phyloP scores from a whole-genome alignment of 2,113 vertebrate species.

The Boulengerochromis microlepis region DNA sequence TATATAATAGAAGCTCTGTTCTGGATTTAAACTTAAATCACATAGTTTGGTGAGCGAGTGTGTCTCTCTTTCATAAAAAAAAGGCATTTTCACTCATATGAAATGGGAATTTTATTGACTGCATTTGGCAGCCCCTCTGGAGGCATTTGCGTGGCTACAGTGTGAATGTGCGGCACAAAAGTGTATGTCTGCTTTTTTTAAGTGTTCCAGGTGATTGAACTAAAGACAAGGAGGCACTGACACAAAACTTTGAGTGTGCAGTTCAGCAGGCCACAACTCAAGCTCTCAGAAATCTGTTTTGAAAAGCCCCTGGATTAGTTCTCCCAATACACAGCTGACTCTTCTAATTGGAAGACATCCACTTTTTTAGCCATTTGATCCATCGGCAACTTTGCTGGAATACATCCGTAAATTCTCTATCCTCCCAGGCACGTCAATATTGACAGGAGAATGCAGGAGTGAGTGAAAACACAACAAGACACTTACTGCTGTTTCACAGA shows the following conservation, averaged over 20 bases:
- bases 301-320: slow-evolving; percentile 57
- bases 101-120: slow-evolving; percentile 74
- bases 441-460: slow-evolving; percentile 4
- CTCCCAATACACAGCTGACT: slow-evolving; percentile 49
- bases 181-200: not conserved
- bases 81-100: slow-evolving; percentile 58
- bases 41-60: slow-evolving; percentile 54
- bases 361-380: slow-evolving; percentile 46
- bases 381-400: slow-evolving; percentile 49
- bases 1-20: slow-evolving; percentile 76
- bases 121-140: slow-evolving; percentile 49
- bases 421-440: slow-evolving; percentile 16
- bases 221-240: slow-evolving; percentile 51
- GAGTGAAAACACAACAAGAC: not conserved
- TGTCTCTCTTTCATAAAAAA: slow-evolving; percentile 44
- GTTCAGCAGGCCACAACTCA: slow-evolving; percentile 55
- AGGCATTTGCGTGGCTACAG: slow-evolving; percentile 44
- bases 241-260: slow-evolving; percentile 56
- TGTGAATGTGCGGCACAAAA: not conserved
- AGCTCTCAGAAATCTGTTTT: slow-evolving; percentile 54
- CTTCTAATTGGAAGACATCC: slow-evolving; percentile 61
- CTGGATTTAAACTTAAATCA: slow-evolving; percentile 68
- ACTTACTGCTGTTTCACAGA: not conserved
- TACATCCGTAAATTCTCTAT: slow-evolving; percentile 31
- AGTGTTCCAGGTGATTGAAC: slow-evolving; percentile 60